Base-by-base conservation (phyloP, 1,140 invertebrate genomes). In the Drosophila insularis region DNA sequence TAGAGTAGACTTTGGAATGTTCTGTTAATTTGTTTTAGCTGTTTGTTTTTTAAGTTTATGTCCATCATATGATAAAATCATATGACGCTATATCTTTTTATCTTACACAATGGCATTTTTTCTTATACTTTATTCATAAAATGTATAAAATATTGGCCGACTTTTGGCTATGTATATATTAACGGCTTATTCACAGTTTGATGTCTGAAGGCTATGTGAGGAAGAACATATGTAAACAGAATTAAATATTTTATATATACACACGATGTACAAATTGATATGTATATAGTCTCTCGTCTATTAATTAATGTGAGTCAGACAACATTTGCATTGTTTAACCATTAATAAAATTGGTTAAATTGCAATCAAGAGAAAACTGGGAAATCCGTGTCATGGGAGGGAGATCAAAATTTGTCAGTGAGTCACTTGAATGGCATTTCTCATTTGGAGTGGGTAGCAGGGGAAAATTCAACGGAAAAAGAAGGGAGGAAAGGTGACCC, bases 111-210 rank as follows among this genome's bases (percentile, higher is more conserved):
- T 50, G 43, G 43, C 17, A 21, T 50, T 17, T 50, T 50, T n/a
- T 27, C 21, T 84, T 71, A 65, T 63, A n/a, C 14, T 58, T 63
- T 31, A 65, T 35, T 80, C 66, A 74, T 81, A 81, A 81, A 81
- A 80, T 81, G 64, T 72, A 60, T 70, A 81, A 81, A 69, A 81
- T 81, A 81, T 78, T 68, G 61, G 64, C 70, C 74, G 75, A 74
- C 71, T 74, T 78, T 64, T 71, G 67, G 58, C 64, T 71, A 64
- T 53, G 17, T 31, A 60, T 65, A 50, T 37, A n/a, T 35, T 76
- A 31, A 64, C 43, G 55, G 62, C 56, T 35, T 63, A 61, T 61
- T 71, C 59, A 66, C 74, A 74, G 74, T 86, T 78, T 65, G 81
- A 78, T 85, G 74, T 56, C 65, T 67, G 74, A 81, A 86, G 78